These are phyloP conservation scores for Balaenoptera acutorostrata DNA, from an alignment of 2,113 vertebrate species.

Conservation along the genomic window DNA sequence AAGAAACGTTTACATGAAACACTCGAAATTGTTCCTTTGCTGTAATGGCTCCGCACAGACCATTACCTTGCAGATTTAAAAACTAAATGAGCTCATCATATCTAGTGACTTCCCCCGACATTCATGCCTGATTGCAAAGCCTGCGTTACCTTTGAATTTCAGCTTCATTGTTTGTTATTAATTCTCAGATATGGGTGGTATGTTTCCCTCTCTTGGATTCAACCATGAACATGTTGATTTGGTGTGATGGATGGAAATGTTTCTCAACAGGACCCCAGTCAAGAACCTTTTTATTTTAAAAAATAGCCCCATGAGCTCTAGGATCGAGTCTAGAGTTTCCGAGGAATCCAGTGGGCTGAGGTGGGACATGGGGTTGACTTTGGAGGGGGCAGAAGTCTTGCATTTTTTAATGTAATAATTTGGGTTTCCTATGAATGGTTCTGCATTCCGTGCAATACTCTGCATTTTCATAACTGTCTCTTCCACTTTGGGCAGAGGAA, in stretches of 20 bases:
- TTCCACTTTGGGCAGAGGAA: constrained; percentile 69
- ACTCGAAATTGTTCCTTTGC: constrained; percentile 34
- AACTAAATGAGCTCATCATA: constrained; percentile 58
- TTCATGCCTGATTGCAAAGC: constrained; percentile 15
- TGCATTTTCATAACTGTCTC: constrained; percentile 73
- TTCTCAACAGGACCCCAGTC: neutral
- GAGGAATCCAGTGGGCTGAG: neutral
- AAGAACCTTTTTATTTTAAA: constrained; percentile 39
- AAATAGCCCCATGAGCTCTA: constrained; percentile 33
- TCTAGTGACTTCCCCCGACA: neutral
- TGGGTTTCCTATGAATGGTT: constrained; percentile 70
- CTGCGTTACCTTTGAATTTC: neutral
- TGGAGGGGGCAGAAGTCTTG: neutral
- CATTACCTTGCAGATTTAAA: constrained; percentile 71
- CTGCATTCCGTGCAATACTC: constrained; percentile 12
- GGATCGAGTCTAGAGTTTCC: neutral
- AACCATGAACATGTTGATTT: neutral
- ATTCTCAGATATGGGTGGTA: neutral
- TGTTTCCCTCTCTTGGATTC: neutral
- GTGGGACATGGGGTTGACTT: neutral
- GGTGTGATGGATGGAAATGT: neutral
- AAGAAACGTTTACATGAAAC: constrained; percentile 3
- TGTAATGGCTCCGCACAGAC: constrained; percentile 50
- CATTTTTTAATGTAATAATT: constrained; percentile 41
- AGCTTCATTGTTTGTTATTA: constrained; percentile 8